phyloP scores from a whole-genome alignment of 2,113 vertebrate genomes.

The Apeltes quadracus region DNA sequence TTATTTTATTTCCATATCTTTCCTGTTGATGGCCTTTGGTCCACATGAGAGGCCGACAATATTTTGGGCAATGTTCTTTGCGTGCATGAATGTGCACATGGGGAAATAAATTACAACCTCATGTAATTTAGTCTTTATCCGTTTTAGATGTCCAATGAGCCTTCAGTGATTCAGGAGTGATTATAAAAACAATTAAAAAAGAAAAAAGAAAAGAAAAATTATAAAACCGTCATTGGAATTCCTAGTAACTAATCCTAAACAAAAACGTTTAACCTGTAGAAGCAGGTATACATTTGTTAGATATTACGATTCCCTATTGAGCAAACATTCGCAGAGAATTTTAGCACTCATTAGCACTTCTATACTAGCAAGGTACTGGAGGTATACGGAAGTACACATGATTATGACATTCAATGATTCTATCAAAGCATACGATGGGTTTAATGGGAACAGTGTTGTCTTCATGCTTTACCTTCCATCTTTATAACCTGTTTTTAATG shows the following conservation, averaged over 20 bases:
- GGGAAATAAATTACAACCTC: background rate
- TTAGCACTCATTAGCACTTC: background rate
- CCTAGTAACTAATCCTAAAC: no score
- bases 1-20: conserved; percentile 25
- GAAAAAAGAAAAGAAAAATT: no score
- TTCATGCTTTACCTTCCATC: background rate
- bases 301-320: background rate
- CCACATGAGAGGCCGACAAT: background rate
- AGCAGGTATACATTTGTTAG: background rate
- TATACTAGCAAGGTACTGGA: no score
- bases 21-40: conserved; percentile 16
- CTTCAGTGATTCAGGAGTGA: no score
- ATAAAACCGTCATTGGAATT: no score
- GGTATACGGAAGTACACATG: background rate
- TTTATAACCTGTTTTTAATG: background rate
- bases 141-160: background rate
- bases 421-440: background rate
- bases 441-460: background rate
- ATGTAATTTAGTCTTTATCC: background rate
- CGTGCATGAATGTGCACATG: background rate
- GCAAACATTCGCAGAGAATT: background rate
- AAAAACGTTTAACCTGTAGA: no score
- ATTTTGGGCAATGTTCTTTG: conserved; percentile 1
- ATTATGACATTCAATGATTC: background rate
- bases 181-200: no score